These are phyloP conservation scores for Nicator chloris DNA, from an alignment of 2,113 vertebrate species.

Conservation along the genomic window DNA sequence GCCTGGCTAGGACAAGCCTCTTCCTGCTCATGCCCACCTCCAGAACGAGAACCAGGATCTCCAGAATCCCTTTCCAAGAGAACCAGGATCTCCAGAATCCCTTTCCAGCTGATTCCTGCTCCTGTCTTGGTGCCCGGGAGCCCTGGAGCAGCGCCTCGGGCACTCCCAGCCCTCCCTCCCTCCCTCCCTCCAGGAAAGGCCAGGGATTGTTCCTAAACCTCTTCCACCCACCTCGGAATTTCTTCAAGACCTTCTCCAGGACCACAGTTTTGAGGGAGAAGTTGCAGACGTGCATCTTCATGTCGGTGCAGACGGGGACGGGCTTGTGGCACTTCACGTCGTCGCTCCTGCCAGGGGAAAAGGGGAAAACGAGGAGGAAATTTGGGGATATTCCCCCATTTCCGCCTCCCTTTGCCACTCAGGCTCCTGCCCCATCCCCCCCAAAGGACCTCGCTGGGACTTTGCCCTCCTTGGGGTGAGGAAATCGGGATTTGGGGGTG, in stretches of 20 bases:
- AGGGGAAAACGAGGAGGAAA: rapidly evolving
- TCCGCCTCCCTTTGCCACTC: rapidly evolving
- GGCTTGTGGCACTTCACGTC: slow-evolving; percentile 4
- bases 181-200: not conserved
- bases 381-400: rapidly evolving
- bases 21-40: rapidly evolving
- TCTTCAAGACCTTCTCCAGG: slow-evolving; percentile 34
- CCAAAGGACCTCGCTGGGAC: rapidly evolving
- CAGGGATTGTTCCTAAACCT: not conserved
- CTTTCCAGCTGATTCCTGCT: not conserved
- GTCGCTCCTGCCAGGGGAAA: not conserved
- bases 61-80: not conserved
- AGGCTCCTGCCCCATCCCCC: not conserved
- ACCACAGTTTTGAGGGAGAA: slow-evolving; percentile 19
- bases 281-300: slow-evolving; percentile 28
- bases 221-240: slow-evolving; percentile 33
- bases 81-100: no score
- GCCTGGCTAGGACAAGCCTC: rapidly evolving
- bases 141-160: not conserved
- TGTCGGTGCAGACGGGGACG: not conserved
- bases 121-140: not conserved
- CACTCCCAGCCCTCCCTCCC: not conserved
- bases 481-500: rapidly evolving
- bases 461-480: not conserved
- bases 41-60: not conserved